Conservation (phyloP, 2,888 invertebrate species). For the Apodemia zela region DNA sequence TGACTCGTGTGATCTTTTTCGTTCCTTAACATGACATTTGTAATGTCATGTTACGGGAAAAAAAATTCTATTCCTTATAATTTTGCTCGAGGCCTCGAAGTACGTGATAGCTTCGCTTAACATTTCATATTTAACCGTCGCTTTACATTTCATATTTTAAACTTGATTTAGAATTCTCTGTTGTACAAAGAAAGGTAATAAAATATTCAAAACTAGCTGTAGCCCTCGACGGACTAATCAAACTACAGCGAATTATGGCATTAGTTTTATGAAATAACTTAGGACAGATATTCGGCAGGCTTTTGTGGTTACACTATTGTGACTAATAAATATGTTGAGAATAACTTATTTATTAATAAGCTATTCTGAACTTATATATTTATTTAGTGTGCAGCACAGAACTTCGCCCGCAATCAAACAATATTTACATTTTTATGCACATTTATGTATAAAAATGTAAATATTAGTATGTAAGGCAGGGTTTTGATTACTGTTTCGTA, state of each 20-base stretch:
- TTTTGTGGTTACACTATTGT: not conserved
- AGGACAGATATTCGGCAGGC: not conserved
- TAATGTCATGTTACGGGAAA: not conserved
- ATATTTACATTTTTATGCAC: no score
- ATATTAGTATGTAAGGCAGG: no score
- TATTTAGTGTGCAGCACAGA: no score
- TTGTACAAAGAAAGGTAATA: not conserved
- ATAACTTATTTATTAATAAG: no score
- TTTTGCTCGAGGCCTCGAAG: not conserved
- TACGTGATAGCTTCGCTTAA: not conserved
- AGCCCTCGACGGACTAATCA: not conserved
- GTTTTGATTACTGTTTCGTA: no score
- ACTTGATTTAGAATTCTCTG: constrained; percentile 11
- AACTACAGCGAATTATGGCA: constrained; percentile 6
- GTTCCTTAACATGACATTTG: not conserved
- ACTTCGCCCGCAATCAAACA: no score
- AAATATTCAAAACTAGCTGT: constrained; percentile 6
- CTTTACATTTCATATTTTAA: constrained; percentile 9
- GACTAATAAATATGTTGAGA: no score
- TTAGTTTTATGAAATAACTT: not conserved
- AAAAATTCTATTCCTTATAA: not conserved
- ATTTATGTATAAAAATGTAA: no score
- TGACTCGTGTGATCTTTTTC: not conserved
- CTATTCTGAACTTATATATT: no score
- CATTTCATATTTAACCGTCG: not conserved